Conservation (phyloP, 2,888 invertebrate species). For the Corythucha ciliata region DNA sequence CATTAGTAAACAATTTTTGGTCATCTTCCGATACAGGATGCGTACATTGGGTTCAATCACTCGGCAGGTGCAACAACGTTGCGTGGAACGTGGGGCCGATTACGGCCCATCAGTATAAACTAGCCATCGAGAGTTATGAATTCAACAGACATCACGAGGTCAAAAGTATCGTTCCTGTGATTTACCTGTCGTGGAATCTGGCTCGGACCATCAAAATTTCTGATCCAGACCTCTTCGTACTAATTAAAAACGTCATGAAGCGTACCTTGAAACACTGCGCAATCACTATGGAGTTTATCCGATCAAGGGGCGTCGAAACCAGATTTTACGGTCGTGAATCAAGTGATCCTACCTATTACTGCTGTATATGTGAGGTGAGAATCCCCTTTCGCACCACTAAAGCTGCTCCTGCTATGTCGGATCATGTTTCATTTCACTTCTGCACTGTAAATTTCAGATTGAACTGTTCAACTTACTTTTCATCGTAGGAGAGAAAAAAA, state of each 20-base stretch:
- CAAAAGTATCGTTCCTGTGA: conserved; percentile 98
- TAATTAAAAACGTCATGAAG: conserved; percentile 74
- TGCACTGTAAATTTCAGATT: conserved; percentile 50
- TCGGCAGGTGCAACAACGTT: conserved; percentile 99
- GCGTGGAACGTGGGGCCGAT: conserved; percentile 99
- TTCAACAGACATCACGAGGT: conserved; percentile 97
- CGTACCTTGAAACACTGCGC: conserved; percentile 82
- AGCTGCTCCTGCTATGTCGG: neutral
- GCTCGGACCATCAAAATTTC: conserved; percentile 94
- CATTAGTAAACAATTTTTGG: neutral
- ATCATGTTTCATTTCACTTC: neutral
- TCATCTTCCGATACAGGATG: conserved; percentile 46
- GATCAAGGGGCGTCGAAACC: conserved; percentile 73
- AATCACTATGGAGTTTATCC: conserved; percentile 76
- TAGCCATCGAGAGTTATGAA: conserved; percentile 92
- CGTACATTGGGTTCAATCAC: conserved; percentile 92
- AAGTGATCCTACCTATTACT: conserved; percentile 95
- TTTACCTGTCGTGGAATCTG: conserved; percentile 96
- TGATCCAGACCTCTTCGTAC: conserved; percentile 75
- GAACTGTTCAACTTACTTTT: conserved; percentile 98
- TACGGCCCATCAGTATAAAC: conserved; percentile 82
- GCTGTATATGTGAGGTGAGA: conserved; percentile 88
- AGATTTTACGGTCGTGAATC: conserved; percentile 89
- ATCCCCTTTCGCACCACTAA: neutral
- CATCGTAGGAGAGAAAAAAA: conserved; percentile 90